phyloP scores from a whole-genome alignment of 2,113 vertebrate genomes.

The Prionailurus bengalensis region DNA sequence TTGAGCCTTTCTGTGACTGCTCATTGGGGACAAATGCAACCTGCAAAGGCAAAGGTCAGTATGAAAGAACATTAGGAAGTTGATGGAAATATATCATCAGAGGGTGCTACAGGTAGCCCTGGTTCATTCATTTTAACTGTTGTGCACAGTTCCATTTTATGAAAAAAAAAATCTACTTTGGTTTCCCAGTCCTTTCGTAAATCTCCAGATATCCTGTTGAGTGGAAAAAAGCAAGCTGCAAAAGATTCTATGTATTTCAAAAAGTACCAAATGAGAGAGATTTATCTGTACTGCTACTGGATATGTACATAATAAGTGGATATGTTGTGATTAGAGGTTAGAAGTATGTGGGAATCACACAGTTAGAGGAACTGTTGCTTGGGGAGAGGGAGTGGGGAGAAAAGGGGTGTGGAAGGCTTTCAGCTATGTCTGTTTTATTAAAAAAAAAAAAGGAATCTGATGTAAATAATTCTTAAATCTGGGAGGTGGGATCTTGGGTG shows the following conservation, averaged over 20 bases:
- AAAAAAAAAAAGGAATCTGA: background rate
- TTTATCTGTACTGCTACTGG: background rate
- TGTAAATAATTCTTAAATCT: conserved; percentile 27
- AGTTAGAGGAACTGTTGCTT: background rate
- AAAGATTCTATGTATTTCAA: background rate
- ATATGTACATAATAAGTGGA: background rate
- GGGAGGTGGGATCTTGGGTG: background rate
- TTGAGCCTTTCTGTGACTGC: background rate
- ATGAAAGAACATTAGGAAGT: background rate
- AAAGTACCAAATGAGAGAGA: background rate
- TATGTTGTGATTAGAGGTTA: background rate
- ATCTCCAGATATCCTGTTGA: background rate
- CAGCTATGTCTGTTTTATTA: background rate
- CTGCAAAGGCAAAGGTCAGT: background rate
- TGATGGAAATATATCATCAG: background rate
- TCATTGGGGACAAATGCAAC: background rate
- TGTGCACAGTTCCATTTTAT: background rate
- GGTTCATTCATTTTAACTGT: background rate
- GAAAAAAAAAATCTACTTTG: background rate
- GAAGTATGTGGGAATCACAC: background rate
- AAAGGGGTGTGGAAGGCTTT: background rate
- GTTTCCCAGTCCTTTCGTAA: background rate
- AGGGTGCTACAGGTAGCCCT: background rate
- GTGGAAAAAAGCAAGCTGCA: background rate
- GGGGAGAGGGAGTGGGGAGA: background rate